Evolutionary conservation across 2,888 invertebrate genomes (phyloP).

Genomic region (Amblyjoppa proteus): DNA sequence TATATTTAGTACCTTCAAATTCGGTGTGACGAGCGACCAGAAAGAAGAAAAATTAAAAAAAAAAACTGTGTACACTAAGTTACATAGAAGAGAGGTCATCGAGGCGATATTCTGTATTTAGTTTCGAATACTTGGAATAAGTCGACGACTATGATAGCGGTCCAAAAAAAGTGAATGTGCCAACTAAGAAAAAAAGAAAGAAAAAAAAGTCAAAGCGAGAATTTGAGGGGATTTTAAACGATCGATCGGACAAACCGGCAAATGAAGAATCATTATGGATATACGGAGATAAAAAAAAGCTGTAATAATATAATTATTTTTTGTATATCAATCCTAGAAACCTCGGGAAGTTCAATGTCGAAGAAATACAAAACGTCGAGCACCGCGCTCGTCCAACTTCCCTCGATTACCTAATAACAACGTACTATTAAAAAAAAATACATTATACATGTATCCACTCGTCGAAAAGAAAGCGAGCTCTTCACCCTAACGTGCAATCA

Average conservation of each 20-base stretch:
- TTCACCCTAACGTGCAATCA: constrained; percentile 81
- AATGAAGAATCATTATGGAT: constrained; percentile 66
- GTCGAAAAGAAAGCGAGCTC: constrained; percentile 73
- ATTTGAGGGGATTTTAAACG: constrained; percentile 37
- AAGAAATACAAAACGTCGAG: constrained; percentile 44
- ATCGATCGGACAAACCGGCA: constrained; percentile 64
- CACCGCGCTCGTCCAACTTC: constrained; percentile 59
- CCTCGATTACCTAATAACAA: constrained; percentile 55
- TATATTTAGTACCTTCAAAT: constrained; percentile 38
- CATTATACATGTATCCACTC: constrained; percentile 52
- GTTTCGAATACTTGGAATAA: constrained; percentile 56
- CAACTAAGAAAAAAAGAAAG: constrained; percentile 74
- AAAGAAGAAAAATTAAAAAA: constrained; percentile 26
- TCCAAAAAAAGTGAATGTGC: constrained; percentile 82
- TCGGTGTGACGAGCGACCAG: constrained; percentile 17
- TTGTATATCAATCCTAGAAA: constrained; percentile 73
- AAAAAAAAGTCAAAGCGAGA: constrained; percentile 71
- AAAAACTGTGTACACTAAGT: constrained; percentile 25
- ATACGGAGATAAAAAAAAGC: constrained; percentile 46
- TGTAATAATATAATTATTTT: constrained; percentile 75
- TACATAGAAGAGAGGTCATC: constrained; percentile 8
- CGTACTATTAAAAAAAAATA: constrained; percentile 48
- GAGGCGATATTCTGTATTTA: constrained; percentile 53
- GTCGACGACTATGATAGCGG: constrained; percentile 76
- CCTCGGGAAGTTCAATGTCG: constrained; percentile 53